A percentile compares a stretch with the other conserved stretches of the same genome.
Conservation (phyloP, 1,140 invertebrate genomes). For the Drosophila ercepeae region DNA sequence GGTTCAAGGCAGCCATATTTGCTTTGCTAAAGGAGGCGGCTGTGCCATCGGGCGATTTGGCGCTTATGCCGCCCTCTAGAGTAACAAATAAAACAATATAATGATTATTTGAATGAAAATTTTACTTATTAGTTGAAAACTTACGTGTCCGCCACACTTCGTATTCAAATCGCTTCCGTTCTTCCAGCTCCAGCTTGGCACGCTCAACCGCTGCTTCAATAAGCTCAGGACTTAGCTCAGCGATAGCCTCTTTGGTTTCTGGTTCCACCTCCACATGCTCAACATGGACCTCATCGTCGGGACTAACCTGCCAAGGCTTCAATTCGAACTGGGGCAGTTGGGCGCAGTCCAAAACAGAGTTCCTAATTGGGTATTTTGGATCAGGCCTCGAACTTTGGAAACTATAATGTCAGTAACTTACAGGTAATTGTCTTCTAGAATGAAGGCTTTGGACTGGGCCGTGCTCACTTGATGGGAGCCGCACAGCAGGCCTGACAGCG, state of each 20-base stretch:
- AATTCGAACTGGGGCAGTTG: conserved; percentile 88
- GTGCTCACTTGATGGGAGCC: conserved; percentile 84
- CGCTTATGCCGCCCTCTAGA: conserved; percentile 90
- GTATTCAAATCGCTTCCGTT: conserved; percentile 90
- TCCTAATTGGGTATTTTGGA: conserved; percentile 84
- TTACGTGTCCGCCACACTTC: conserved; percentile 87
- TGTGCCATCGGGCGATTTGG: conserved; percentile 92
- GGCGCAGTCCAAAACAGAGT: conserved; percentile 91
- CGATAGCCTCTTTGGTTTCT: conserved; percentile 71
- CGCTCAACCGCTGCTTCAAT: conserved; percentile 88
- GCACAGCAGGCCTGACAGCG: conserved; percentile 84
- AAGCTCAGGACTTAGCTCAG: conserved; percentile 84
- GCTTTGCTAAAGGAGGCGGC: conserved; percentile 95
- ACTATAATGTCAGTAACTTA: conserved; percentile 84
- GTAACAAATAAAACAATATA: conserved; percentile 28
- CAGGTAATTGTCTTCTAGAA: conserved; percentile 94
- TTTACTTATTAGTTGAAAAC: background rate
- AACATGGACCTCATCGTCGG: conserved; percentile 58
- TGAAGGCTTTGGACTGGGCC: conserved; percentile 93
- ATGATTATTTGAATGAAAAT: background rate
- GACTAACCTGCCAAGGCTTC: conserved; percentile 47
- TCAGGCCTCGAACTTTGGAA: background rate
- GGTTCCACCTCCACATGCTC: conserved; percentile 73
- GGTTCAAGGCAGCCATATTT: conserved; percentile 90
- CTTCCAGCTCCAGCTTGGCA: conserved; percentile 89